Base-by-base conservation (phyloP, 1,140 invertebrate species). In the Drosophila albomicans region DNA sequence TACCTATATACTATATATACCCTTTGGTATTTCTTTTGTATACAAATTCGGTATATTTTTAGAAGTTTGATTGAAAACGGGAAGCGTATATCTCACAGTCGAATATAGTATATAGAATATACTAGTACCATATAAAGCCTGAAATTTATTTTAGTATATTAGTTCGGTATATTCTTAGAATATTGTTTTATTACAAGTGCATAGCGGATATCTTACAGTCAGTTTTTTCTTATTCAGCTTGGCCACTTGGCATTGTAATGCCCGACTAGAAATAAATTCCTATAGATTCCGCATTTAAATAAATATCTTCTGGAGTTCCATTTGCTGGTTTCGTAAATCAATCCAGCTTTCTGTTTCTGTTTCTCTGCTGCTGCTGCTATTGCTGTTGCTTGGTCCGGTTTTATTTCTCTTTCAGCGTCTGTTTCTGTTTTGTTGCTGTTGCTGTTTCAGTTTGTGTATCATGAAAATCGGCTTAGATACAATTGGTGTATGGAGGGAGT, bases 381-480 rank as follows among this genome's bases (percentile, higher is more conserved):
- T 59, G 15, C 43, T 13, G 20, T 20, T 32, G 45, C 54, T 41
- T 65, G 51, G 46, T 45, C 25, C 58, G 35, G 66, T 69, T 51
- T 56, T 38, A 10, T 46, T 8, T 52, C n/a, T 48, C 13, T 64
- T 51, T 57, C 48, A 38, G 35, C 8, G 35, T 32, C 32, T 41
- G 45, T 69, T 56, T 35, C 46, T 35, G 41, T 64, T 38, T 59
- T 59, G 32, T 32, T 32, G 32, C 35, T 61, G 58, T 61, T 13
- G 30, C 43, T 46, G 16, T 54, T 45, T 70, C 59, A 46, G 52
- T 63, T 59, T 68, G 11, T 38, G 71, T 66, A 51, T 58, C 61
- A 71, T 75, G 78, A 80, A 85, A 86, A 88, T 85, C 84, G 78
- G 84, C 85, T 88, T 88, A 89, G 72, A 78, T 80, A 85, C 76